Conservation (phyloP, 2,113 vertebrate genomes). For the Cottus gobio region DNA sequence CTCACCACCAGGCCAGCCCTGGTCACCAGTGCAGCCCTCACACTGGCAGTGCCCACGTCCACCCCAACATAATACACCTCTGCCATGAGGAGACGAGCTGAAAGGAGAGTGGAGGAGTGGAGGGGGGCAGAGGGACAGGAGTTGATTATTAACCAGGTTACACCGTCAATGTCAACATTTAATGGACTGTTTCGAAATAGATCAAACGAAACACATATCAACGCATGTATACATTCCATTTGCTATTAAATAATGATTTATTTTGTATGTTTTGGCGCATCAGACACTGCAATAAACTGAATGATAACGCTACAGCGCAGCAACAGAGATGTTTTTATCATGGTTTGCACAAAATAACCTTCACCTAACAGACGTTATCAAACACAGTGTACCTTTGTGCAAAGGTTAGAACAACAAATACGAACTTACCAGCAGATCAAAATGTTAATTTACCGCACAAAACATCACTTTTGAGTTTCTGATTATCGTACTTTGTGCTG, state of each 20-base stretch:
- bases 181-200: background rate
- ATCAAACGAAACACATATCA: background rate
- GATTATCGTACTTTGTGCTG: constrained; percentile 33
- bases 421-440: constrained; percentile 12
- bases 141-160: constrained; percentile 35
- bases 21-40: constrained; percentile 91
- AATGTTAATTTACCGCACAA: background rate
- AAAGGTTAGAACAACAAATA: background rate
- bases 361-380: too few relatives aligned
- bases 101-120: background rate
- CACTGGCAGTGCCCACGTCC: constrained; percentile 93
- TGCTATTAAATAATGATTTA: too few relatives aligned
- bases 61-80: constrained; percentile 89
- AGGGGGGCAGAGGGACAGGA: too few relatives aligned
- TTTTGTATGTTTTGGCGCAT: background rate
- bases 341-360: background rate
- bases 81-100: constrained; percentile 51
- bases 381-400: rapidly evolving
- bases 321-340: background rate
- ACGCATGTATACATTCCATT: background rate
- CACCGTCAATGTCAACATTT: background rate
- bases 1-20: constrained; percentile 79
- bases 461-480: constrained; percentile 17
- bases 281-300: background rate
- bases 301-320: background rate